Evolutionary conservation across 2,888 invertebrate genomes (phyloP), one percentile per base, ranked within the genome.

Genomic region (Tipula confusa): DNA sequence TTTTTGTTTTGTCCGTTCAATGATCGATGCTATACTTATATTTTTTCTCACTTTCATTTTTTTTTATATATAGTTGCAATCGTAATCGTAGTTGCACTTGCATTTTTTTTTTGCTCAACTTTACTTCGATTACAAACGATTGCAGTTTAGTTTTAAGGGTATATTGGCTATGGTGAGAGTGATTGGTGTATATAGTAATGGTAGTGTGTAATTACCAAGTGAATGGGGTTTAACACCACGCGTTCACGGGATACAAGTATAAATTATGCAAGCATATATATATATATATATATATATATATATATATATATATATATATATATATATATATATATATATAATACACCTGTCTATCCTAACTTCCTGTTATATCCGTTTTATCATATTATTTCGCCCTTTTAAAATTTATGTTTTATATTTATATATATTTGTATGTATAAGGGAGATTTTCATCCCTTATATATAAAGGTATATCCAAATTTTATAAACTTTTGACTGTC

Each of bases 11-110:
- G 29, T 80, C 80, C 80, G 80, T 80, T 80, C 29, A 80, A 29
- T 80, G 80, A 80, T 80, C 80, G 31, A 29, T 29, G 29, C 31
- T 80, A 80, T n/a, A 29, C 29, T 79, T 48, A n/a, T 79, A 80
- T 29, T 80, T 80, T 80, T 80, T 80, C 80, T 80, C 80, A 80
- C 80, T 80, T 80, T 80, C 80, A 31, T 80, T 80, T 80, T 80
- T 80, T n/a, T 18, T 64, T 64, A n/a, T n/a, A n/a, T 43, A 43
- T 15, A 36, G 36, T 36, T 6, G 11, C 11, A 36, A 64, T 24
- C 24, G 64, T 24, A 64, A 64, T 64, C 64, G 64, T 9, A 64
- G 64, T 64, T 64, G 64, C 64, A 64, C 64, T 48, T 48, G 48
- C 48, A 48, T 18, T 64, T 48, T 48, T 48, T 64, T 64, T 64